These are phyloP conservation scores for Bhutanitis thaidina DNA, from an alignment of 2,888 invertebrate species.

Conservation along the genomic window DNA sequence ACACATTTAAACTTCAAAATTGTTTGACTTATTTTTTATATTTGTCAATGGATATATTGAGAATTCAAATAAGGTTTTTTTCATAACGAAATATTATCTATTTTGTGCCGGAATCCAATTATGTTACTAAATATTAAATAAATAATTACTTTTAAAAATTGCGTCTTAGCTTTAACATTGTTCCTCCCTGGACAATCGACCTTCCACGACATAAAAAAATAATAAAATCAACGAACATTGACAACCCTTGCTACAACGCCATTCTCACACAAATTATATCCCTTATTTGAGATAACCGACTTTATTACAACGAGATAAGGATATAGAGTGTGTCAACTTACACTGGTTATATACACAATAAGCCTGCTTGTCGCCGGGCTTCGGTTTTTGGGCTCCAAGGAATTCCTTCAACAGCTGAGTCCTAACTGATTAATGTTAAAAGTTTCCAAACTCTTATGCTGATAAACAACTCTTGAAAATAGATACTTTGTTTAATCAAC, in stretches of 20 bases:
- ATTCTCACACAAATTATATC: constrained; percentile 3
- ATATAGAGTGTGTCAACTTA: neutral
- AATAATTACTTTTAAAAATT: too few species aligned
- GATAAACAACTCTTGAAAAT: constrained; percentile 38
- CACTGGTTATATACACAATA: constrained; percentile 6
- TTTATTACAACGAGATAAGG: constrained; percentile 10
- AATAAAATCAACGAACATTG: constrained; percentile 1
- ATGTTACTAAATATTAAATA: too few species aligned
- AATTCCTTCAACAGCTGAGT: constrained; percentile 61
- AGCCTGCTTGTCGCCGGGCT: constrained; percentile 32
- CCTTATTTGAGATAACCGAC: neutral
- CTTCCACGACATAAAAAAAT: too few species aligned
- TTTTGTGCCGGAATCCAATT: too few species aligned
- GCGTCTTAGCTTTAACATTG: too few species aligned
- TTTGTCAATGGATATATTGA: too few species aligned
- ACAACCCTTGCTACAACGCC: constrained; percentile 9
- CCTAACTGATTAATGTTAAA: constrained; percentile 54
- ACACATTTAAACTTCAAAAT: too few species aligned
- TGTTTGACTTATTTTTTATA: too few species aligned
- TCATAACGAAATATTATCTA: too few species aligned
- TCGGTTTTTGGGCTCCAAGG: constrained; percentile 30
- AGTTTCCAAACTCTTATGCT: constrained; percentile 40
- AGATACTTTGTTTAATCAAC: constrained; percentile 30
- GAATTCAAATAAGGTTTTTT: too few species aligned
- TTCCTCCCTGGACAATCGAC: too few species aligned